phyloP scores from a whole-genome alignment of 1,140 invertebrate genomes.

The Drosophila funebris region DNA sequence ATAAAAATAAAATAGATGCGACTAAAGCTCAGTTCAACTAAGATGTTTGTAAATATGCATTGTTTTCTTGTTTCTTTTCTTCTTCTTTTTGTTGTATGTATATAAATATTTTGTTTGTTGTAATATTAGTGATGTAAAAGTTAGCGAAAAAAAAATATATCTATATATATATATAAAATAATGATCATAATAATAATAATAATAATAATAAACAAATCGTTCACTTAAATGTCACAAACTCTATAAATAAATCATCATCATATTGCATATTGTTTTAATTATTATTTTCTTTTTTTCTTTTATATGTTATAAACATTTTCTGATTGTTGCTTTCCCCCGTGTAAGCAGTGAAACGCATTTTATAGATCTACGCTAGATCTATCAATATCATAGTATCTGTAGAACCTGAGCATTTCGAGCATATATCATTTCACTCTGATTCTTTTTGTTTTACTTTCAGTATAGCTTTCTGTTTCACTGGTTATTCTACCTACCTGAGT shows the following conservation, averaged over 20 bases:
- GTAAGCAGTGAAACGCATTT: conserved; percentile 1
- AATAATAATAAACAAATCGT: conserved; percentile 24
- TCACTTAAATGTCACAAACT: conserved; percentile 19
- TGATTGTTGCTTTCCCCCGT: conserved; percentile 9
- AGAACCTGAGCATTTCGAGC: conserved; percentile 4
- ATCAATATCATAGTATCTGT: conserved; percentile 8
- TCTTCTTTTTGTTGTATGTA: neutral
- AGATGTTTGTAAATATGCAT: neutral
- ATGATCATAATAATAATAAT: neutral
- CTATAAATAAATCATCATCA: conserved; percentile 20
- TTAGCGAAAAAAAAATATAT: conserved; percentile 6
- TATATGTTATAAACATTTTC: conserved; percentile 14
- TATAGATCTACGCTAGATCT: neutral
- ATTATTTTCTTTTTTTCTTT: too few species aligned
- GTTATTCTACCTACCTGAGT: conserved; percentile 3
- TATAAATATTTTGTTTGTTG: neutral
- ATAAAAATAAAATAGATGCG: conserved; percentile 1
- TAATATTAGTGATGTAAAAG: neutral
- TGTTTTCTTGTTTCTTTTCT: neutral
- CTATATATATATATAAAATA: conserved; percentile 24
- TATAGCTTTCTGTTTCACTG: neutral
- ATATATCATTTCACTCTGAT: neutral
- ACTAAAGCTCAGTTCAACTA: conserved; percentile 65
- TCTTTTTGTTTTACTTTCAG: neutral
- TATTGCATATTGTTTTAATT: conserved; percentile 24